phyloP scores from a whole-genome alignment of 2,797 vertebrate species.

The Aeoliscus strigatus region DNA sequence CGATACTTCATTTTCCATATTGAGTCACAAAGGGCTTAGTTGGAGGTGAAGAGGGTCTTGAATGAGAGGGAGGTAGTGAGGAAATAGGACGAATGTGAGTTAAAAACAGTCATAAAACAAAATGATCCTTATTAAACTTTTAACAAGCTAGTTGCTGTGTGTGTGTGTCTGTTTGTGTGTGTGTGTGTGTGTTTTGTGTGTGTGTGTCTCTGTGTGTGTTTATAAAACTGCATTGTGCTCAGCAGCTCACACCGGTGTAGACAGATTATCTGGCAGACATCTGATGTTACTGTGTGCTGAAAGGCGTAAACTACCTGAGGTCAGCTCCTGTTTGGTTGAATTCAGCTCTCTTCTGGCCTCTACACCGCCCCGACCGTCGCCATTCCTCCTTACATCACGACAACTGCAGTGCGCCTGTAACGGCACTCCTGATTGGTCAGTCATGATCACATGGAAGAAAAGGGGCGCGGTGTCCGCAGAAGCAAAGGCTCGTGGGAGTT shows the following conservation, averaged over 20 bases:
- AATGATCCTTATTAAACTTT: too few species aligned
- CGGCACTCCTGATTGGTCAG: conserved; percentile 62
- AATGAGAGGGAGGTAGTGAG: not conserved
- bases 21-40: not conserved
- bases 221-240: too few species aligned
- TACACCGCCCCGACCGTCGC: conserved; percentile 67
- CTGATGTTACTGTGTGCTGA: not conserved
- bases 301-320: conserved; percentile 33
- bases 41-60: not conserved
- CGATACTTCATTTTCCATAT: not conserved
- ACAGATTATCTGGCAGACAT: not conserved
- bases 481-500: conserved; percentile 31
- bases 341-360: conserved; percentile 43
- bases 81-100: too few species aligned
- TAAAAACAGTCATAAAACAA: too few species aligned
- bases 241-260: not conserved
- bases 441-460: conserved; percentile 31
- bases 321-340: conserved; percentile 56
- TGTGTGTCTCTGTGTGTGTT: too few species aligned
- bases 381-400: conserved; percentile 78
- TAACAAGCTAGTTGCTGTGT: too few species aligned
- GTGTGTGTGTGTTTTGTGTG: too few species aligned
- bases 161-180: too few species aligned
- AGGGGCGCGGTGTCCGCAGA: not conserved
- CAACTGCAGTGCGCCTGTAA: conserved; percentile 73